Evolutionary conservation across 2,888 invertebrate genomes (phyloP).

Genomic region (Napeogenes inachia): DNA sequence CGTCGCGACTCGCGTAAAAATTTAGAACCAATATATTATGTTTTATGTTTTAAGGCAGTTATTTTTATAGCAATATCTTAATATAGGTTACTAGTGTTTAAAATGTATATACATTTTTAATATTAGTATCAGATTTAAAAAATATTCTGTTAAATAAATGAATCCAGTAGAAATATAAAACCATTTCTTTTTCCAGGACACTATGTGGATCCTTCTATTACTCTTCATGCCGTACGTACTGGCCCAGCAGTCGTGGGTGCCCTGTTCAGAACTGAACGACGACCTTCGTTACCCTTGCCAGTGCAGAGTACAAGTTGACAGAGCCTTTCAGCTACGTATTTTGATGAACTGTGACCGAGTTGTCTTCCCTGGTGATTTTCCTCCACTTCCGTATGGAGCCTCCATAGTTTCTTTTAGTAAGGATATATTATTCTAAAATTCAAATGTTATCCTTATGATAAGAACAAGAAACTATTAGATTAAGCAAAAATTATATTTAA

Average conservation of each 20-base stretch:
- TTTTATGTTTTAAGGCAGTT: neutral
- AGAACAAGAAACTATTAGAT: conserved; percentile 9
- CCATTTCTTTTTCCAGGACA: conserved; percentile 40
- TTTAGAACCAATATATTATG: neutral
- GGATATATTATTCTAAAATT: conserved; percentile 40
- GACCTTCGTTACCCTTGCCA: conserved; percentile 87
- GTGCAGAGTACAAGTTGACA: conserved; percentile 72
- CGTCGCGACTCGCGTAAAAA: conserved; percentile 1
- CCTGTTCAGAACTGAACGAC: conserved; percentile 86
- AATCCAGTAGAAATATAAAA: neutral
- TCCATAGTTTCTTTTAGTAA: conserved; percentile 88
- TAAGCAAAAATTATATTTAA: no score
- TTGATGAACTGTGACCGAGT: conserved; percentile 90
- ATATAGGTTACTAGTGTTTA: neutral
- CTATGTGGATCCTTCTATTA: conserved; percentile 57
- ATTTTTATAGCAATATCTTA: no score
- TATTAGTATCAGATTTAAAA: neutral
- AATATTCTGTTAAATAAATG: neutral
- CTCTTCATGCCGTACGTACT: conserved; percentile 48
- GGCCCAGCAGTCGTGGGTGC: conserved; percentile 78
- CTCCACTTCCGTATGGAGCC: conserved; percentile 85
- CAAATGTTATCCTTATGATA: conserved; percentile 1
- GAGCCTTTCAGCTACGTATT: conserved; percentile 71
- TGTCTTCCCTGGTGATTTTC: conserved; percentile 87
- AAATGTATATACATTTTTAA: neutral